These are phyloP conservation scores for Pyrrhosoma nymphula DNA, from an alignment of 2,888 invertebrate genomes.

Conservation along the genomic window DNA sequence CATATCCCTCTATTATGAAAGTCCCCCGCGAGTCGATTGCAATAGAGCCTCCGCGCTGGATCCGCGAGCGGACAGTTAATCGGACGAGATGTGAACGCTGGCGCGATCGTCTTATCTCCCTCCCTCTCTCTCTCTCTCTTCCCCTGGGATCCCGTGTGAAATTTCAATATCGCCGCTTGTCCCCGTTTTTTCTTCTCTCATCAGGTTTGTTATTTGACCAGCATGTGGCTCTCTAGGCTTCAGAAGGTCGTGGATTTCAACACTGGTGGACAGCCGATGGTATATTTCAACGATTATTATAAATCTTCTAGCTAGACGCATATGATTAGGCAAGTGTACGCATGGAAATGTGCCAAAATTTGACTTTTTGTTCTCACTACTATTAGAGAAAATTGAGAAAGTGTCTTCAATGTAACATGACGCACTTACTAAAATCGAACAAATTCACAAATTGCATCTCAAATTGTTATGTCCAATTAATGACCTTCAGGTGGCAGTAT, in stretches of 20 bases:
- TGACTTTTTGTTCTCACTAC: too few relatives aligned
- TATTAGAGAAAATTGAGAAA: too few relatives aligned
- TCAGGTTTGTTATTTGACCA: not conserved
- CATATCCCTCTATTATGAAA: not conserved
- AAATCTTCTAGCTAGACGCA: too few relatives aligned
- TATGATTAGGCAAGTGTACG: too few relatives aligned
- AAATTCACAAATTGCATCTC: too few relatives aligned
- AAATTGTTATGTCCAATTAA: too few relatives aligned
- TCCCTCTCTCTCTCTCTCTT: too few relatives aligned
- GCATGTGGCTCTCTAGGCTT: not conserved
- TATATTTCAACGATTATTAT: not conserved
- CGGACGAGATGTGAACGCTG: not conserved
- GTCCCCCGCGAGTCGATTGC: not conserved
- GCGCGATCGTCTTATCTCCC: not conserved
- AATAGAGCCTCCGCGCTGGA: not conserved
- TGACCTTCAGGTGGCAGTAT: too few relatives aligned
- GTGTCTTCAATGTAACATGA: too few relatives aligned
- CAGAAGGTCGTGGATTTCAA: not conserved
- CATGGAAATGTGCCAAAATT: too few relatives aligned
- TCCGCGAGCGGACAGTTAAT: not conserved
- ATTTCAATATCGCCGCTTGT: not conserved
- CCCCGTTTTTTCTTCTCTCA: not conserved
- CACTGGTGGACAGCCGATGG: not conserved
- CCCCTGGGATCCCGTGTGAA: not conserved
- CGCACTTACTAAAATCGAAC: too few relatives aligned